Base-by-base conservation (phyloP, 1,140 invertebrate species). In the Colletes gigas region DNA sequence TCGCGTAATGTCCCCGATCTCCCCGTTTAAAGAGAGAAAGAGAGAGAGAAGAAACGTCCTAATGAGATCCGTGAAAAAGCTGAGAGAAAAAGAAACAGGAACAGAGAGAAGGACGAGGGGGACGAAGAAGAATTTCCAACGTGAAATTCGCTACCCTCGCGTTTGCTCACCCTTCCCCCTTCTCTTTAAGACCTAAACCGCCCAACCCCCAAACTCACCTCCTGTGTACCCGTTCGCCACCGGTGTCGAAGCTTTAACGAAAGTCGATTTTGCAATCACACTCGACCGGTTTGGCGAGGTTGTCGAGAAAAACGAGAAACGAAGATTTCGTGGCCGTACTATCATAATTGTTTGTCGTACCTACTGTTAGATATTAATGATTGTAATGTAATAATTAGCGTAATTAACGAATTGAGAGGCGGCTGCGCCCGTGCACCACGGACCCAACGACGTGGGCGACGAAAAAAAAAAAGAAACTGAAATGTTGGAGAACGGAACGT, bases 341-440 rank as follows among this genome's bases (percentile, higher is more conserved):
- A 89, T 91, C 89, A 89, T 88, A 79, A 88, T 90, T 89, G 89
- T 92, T 92, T 92, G 87, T 89, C 89, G 89, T 92, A 92, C 89
- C 89, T 93, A 90, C 73, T 80, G 86, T 83, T 92, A 92, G 84
- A 88, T 78, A 88, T 89, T 86, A 88, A 86, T 54, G 57, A 73
- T 87, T 79, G 79, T 84, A 83, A 84, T 71, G 66, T 87, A 85
- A 83, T 83, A 70, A 87, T 68, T 84, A 87, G 84, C 65, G 68
- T 77, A 74, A 85, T 83, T 77, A 73, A 72, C 21, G 57, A 87
- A 72, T 72, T 47, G 47, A 62, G 70, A 59, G 14, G 50, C 62
- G 67, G 30, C 52, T 4, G 50, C 47, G 68, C 12, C 67, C 21
- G 54, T 77, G 65, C 65, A 54, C 75, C 66, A 39, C 67, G 50